phyloP scores from a whole-genome alignment of 2,797 vertebrate species.

The Thamnophis elegans region DNA sequence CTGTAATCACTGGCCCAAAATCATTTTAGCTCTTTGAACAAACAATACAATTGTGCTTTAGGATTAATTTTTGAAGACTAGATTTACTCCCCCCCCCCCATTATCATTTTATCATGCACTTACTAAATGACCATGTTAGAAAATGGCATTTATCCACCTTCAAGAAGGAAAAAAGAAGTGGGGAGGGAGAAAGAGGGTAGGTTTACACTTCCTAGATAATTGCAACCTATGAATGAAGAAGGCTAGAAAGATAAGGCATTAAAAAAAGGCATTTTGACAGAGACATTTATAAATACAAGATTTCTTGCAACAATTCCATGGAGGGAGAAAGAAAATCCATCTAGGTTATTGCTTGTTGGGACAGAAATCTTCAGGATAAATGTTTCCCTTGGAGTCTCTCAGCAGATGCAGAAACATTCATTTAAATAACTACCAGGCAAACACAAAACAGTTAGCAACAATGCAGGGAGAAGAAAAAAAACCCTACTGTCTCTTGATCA shows the following conservation, averaged over 20 bases:
- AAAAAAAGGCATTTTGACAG: slow-evolving; percentile 29
- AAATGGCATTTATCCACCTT: not conserved
- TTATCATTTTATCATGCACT: not conserved
- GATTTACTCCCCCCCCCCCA: not conserved
- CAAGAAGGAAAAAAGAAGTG: not conserved
- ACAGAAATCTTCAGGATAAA: slow-evolving; percentile 26
- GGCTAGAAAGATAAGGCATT: slow-evolving; percentile 18
- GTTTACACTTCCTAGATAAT: slow-evolving; percentile 28
- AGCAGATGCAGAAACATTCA: slow-evolving; percentile 35
- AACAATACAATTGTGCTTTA: not conserved
- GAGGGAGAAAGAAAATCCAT: slow-evolving; percentile 24
- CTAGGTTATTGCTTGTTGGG: slow-evolving; percentile 34
- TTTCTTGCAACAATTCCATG: slow-evolving; percentile 26
- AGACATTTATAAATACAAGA: slow-evolving; percentile 43
- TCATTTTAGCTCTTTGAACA: not conserved
- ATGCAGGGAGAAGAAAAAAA: not conserved
- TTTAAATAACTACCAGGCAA: slow-evolving; percentile 18
- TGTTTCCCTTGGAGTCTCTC: slow-evolving; percentile 43
- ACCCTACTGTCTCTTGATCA: not conserved
- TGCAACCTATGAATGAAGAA: slow-evolving; percentile 32
- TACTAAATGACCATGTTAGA: not conserved
- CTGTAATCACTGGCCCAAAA: not conserved
- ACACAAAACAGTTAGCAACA: slow-evolving; percentile 31
- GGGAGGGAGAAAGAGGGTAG: not conserved
- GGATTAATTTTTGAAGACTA: not conserved